phyloP scores from a whole-genome alignment of 1,140 invertebrate genomes.

The Dufourea novaeangliae region DNA sequence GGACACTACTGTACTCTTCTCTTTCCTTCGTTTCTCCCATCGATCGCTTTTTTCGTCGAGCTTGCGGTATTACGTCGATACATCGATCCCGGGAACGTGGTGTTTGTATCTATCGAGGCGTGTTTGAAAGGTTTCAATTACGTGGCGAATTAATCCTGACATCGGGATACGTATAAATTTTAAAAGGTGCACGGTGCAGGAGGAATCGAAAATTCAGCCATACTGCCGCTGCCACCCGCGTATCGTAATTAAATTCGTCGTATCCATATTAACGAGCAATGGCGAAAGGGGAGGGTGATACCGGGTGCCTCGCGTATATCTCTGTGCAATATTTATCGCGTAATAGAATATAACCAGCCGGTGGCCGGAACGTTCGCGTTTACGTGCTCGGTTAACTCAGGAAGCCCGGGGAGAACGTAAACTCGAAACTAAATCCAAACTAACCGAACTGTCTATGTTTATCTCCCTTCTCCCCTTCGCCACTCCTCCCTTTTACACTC shows the following conservation, averaged over 20 bases:
- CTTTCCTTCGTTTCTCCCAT: background rate
- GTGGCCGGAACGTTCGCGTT: slow-evolving; percentile 66
- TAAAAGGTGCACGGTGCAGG: background rate
- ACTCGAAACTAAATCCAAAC: slow-evolving; percentile 76
- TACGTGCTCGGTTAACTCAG: slow-evolving; percentile 75
- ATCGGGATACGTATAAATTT: slow-evolving; percentile 24
- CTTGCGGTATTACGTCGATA: no score
- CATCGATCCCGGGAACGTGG: background rate
- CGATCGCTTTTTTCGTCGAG: no score
- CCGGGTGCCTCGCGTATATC: slow-evolving; percentile 35
- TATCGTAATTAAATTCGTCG: slow-evolving; percentile 59
- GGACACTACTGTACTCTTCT: no score
- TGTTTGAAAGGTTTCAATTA: slow-evolving; percentile 41
- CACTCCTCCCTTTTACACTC: no score
- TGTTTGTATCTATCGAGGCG: slow-evolving; percentile 9
- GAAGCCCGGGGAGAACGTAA: slow-evolving; percentile 73
- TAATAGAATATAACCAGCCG: slow-evolving; percentile 73
- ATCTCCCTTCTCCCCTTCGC: slow-evolving; percentile 29
- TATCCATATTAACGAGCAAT: slow-evolving; percentile 28
- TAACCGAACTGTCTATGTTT: slow-evolving; percentile 67
- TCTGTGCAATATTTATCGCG: slow-evolving; percentile 75
- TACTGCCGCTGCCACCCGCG: slow-evolving; percentile 12
- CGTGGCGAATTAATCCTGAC: slow-evolving; percentile 39
- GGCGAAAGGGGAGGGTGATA: background rate
- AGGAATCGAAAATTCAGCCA: slow-evolving; percentile 30